These are phyloP conservation scores for Epizoanthus rinbou DNA, from an alignment of 92 coral and sea anemone genomes.

Conservation along the genomic window DNA sequence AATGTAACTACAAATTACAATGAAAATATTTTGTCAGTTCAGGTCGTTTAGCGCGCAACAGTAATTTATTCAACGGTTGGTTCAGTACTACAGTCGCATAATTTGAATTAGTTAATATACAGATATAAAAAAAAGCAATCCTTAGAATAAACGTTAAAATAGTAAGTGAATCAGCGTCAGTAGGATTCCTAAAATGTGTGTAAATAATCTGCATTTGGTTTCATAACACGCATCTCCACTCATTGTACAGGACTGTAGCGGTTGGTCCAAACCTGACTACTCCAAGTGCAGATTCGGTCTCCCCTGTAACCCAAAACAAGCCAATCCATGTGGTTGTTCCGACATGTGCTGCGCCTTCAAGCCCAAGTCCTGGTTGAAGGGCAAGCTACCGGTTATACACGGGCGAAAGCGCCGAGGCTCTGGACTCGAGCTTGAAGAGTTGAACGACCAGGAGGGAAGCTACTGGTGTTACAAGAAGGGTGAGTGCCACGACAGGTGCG, in stretches of 20 bases:
- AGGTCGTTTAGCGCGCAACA: too few species aligned
- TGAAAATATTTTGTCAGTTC: too few species aligned
- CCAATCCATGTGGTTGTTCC: slow-evolving; percentile 22
- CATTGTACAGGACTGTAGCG: slow-evolving; percentile 3
- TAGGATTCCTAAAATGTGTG: too few species aligned
- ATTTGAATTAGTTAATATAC: too few species aligned
- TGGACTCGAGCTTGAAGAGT: neutral
- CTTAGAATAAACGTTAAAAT: too few species aligned
- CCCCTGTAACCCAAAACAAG: slow-evolving; percentile 4
- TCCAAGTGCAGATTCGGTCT: slow-evolving; percentile 27
- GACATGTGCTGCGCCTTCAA: slow-evolving; percentile 26
- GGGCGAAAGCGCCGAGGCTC: slow-evolving; percentile 33
- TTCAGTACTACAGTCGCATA: too few species aligned
- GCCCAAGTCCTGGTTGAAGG: slow-evolving; percentile 16
- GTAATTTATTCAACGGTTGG: too few species aligned
- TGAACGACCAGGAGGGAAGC: neutral
- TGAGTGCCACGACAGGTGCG: slow-evolving; percentile 32
- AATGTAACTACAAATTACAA: too few species aligned
- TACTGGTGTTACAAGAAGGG: slow-evolving; percentile 35
- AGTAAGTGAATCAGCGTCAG: too few species aligned
- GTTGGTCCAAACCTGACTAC: slow-evolving; percentile 26
- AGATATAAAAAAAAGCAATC: too few species aligned
- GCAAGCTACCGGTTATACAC: slow-evolving; percentile 8
- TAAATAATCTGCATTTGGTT: too few species aligned
- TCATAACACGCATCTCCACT: neutral